Evolutionary conservation across 2,888 invertebrate species (phyloP).

Genomic region (Cinara cedri): DNA sequence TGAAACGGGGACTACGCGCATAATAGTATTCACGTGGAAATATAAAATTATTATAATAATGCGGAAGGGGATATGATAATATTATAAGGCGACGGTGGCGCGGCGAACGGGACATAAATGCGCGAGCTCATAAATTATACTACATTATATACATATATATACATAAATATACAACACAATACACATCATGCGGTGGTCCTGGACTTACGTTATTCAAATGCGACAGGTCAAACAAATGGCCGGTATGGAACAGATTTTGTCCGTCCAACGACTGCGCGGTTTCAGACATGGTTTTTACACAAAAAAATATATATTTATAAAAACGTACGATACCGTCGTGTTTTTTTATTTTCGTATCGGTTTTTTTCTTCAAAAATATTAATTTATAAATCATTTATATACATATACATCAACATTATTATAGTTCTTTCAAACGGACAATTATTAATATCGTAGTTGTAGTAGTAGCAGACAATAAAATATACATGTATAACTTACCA

Average conservation of each 20-base stretch:
- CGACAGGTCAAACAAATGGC: constrained; percentile 54
- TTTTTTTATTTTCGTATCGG: background rate
- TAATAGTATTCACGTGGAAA: too few relatives aligned
- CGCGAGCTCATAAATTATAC: too few relatives aligned
- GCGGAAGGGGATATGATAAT: background rate
- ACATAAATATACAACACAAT: constrained; percentile 22
- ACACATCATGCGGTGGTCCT: constrained; percentile 29
- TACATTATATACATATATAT: too few relatives aligned
- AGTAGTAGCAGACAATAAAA: too few relatives aligned
- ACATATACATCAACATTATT: background rate
- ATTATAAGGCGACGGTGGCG: background rate
- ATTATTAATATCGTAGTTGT: background rate
- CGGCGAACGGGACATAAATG: background rate
- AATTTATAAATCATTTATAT: background rate
- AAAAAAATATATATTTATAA: background rate
- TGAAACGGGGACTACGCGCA: too few relatives aligned
- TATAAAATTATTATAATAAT: too few relatives aligned
- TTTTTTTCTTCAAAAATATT: background rate
- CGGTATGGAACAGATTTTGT: constrained; percentile 56
- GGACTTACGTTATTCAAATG: constrained; percentile 56
- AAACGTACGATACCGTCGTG: constrained; percentile 14
- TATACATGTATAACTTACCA: constrained; percentile 69
- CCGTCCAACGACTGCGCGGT: constrained; percentile 52
- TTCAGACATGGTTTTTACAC: constrained; percentile 48
- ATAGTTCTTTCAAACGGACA: too few relatives aligned